Evolutionary conservation across 2,113 vertebrate genomes (phyloP).

Genomic region (pig (Sus scrofa)): DNA sequence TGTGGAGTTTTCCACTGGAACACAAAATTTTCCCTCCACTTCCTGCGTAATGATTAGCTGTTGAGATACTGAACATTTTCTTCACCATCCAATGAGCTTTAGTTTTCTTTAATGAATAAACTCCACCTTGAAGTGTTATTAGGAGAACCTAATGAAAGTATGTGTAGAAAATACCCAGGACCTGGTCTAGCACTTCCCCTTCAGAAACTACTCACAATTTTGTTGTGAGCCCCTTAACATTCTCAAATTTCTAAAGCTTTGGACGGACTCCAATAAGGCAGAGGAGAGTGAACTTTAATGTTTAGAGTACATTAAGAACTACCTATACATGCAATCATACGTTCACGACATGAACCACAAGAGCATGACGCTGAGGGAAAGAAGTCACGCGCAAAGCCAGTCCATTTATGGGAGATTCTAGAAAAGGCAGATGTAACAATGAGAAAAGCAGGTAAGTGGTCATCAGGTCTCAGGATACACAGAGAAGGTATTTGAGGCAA

Average conservation of each 20-base stretch:
- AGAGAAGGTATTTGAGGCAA: background rate
- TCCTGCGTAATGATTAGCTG: background rate
- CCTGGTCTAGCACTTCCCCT: fast-evolving
- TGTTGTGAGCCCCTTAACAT: background rate
- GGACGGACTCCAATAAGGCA: background rate
- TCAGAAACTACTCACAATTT: background rate
- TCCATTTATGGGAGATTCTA: background rate
- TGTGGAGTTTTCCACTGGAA: background rate
- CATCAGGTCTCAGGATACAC: fast-evolving
- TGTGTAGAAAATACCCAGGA: background rate
- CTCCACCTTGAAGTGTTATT: background rate
- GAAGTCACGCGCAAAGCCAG: background rate
- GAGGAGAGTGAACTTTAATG: background rate
- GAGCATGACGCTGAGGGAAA: background rate
- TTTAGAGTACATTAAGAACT: background rate
- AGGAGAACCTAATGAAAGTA: background rate
- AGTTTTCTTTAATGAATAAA: conserved; percentile 9
- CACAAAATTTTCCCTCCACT: background rate
- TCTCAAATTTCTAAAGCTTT: background rate
- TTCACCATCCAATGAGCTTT: background rate
- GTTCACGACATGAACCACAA: background rate
- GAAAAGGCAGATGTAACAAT: background rate
- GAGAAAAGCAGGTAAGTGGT: background rate
- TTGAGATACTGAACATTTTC: background rate
- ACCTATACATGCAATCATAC: background rate